Evolutionary conservation across 30 jellyfish, hydroid and myxozoan species (phyloP).

Genomic region (Aurelia sp.): DNA sequence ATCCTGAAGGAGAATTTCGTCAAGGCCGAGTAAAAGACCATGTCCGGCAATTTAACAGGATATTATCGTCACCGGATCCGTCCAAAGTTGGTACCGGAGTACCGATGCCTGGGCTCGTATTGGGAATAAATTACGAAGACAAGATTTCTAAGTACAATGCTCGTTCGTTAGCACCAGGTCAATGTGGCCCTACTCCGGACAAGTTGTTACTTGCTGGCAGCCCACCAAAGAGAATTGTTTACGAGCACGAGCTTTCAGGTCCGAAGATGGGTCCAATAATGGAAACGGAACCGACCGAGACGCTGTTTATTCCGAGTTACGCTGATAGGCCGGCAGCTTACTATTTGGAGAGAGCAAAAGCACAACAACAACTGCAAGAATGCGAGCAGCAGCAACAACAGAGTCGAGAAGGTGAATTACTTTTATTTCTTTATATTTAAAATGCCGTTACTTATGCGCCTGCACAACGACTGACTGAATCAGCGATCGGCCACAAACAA

Average conservation of each 20-base stretch:
- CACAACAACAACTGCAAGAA: background rate
- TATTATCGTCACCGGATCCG: slow-evolving; percentile 72
- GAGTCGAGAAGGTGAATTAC: too few relatives aligned
- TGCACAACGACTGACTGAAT: too few relatives aligned
- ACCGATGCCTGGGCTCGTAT: slow-evolving; percentile 93
- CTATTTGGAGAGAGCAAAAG: slow-evolving; percentile 53
- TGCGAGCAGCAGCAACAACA: background rate
- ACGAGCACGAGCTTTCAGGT: slow-evolving; percentile 20
- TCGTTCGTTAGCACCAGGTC: slow-evolving; percentile 89
- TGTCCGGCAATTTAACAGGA: slow-evolving; percentile 75
- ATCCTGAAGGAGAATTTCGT: slow-evolving; percentile 59
- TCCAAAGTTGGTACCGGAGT: slow-evolving; percentile 86
- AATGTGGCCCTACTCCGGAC: slow-evolving; percentile 72
- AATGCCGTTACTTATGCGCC: too few relatives aligned
- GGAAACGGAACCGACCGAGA: slow-evolving; percentile 12
- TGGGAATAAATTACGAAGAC: slow-evolving; percentile 76
- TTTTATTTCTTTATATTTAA: too few relatives aligned
- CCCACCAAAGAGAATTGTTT: slow-evolving; percentile 64
- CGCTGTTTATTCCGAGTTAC: slow-evolving; percentile 57
- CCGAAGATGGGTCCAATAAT: background rate
- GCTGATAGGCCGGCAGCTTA: slow-evolving; percentile 76
- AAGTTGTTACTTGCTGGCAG: slow-evolving; percentile 57
- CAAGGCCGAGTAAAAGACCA: slow-evolving; percentile 91
- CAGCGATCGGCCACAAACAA: too few relatives aligned
- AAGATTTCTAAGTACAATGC: slow-evolving; percentile 69